phyloP scores from a whole-genome alignment of 2,888 invertebrate genomes.

The Drosophila helvetica region DNA sequence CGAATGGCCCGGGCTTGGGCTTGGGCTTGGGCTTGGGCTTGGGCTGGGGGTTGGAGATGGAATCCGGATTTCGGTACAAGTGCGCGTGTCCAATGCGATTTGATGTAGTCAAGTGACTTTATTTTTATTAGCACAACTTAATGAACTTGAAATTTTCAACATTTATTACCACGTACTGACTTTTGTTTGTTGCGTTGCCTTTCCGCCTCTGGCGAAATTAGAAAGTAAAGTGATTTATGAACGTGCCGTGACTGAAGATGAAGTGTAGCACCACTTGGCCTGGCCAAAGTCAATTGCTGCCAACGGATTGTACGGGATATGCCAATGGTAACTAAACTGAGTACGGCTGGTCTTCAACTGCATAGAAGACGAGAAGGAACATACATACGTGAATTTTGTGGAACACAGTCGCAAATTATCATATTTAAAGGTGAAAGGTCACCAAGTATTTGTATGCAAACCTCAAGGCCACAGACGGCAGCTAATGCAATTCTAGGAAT shows the following conservation, averaged over 20 bases:
- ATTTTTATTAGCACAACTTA: conserved; percentile 81
- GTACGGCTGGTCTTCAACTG: too few species aligned
- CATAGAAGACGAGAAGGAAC: background rate
- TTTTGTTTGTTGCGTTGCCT: conserved; percentile 3
- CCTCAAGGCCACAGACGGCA: too few species aligned
- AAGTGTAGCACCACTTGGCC: conserved; percentile 7
- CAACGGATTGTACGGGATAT: background rate
- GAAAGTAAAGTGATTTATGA: conserved; percentile 76
- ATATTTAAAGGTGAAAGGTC: background rate
- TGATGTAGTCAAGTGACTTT: conserved; percentile 79
- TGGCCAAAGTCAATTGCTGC: background rate
- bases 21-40: background rate
- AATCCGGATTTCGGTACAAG: conserved; percentile 67
- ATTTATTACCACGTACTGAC: conserved; percentile 68
- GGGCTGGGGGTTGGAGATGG: conserved; percentile 4
- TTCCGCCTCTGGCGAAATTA: conserved; percentile 53
- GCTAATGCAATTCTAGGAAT: background rate
- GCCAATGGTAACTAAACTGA: background rate
- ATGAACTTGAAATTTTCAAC: conserved; percentile 77
- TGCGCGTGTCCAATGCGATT: conserved; percentile 82
- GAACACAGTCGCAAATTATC: background rate
- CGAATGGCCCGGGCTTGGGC: conserved; percentile 1
- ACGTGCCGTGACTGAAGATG: conserved; percentile 58
- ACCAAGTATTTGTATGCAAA: too few species aligned
- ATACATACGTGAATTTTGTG: too few species aligned